Percentiles rank a stretch among this genome's conserved stretches.
phyloP scores from a whole-genome alignment of 2,888 invertebrate genomes.

The Spatulosminthurus flaviceps region DNA sequence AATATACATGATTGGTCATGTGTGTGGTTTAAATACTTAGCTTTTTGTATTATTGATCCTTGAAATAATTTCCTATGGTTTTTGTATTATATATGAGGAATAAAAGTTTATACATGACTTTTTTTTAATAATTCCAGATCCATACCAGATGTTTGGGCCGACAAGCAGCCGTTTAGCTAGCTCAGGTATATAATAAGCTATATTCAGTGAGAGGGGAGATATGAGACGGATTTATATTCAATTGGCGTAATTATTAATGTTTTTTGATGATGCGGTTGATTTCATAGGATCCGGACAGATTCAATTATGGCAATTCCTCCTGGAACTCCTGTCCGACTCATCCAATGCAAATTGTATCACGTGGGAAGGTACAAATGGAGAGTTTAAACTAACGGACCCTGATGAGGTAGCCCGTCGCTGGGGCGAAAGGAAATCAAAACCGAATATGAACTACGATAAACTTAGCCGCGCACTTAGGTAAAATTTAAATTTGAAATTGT shows the following conservation, averaged over 20 bases:
- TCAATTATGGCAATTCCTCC: conserved; percentile 71
- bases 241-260: background rate
- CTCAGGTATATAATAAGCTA: no score
- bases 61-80: background rate
- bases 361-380: conserved; percentile 71
- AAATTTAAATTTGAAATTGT: no score
- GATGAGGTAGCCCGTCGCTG: conserved; percentile 71
- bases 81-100: no score
- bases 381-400: conserved; percentile 72
- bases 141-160: conserved; percentile 97
- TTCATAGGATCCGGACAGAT: conserved; percentile 66
- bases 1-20: no score
- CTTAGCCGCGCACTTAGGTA: conserved; percentile 67
- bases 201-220: no score
- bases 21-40: no score
- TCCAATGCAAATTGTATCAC: conserved; percentile 69
- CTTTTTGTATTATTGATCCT: no score
- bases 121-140: conserved; percentile 78
- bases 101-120: conserved; percentile 33
- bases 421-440: conserved; percentile 72
- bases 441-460: conserved; percentile 73
- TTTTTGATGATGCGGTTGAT: background rate
- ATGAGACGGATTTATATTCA: no score
- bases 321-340: conserved; percentile 69
- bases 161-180: conserved; percentile 95